Evolutionary conservation across 2,888 invertebrate species (phyloP).

Genomic region (Ichneumoninae sp.): DNA sequence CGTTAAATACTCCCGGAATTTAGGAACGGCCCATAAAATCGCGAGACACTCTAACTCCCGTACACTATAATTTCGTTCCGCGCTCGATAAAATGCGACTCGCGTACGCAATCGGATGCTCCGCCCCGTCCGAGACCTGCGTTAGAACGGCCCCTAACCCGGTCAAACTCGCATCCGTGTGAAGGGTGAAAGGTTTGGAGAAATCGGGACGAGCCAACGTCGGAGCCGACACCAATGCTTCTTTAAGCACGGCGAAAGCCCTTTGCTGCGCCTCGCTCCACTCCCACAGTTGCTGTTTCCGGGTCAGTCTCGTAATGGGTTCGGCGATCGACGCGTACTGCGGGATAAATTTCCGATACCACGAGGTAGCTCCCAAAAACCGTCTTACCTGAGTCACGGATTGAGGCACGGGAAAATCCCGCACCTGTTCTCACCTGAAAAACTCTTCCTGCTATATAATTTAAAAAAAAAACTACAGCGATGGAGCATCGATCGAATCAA

Average conservation of each 20-base stretch:
- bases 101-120: constrained; percentile 63
- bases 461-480: too few species aligned
- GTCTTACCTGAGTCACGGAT: too few species aligned
- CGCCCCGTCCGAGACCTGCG: constrained; percentile 29
- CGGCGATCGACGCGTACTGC: too few species aligned
- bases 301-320: too few species aligned
- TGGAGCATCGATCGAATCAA: too few species aligned
- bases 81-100: constrained; percentile 47
- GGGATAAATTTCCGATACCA: too few species aligned
- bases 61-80: constrained; percentile 58
- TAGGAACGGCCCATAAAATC: constrained; percentile 65
- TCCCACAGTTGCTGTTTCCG: background rate
- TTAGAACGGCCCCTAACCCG: constrained; percentile 56
- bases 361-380: too few species aligned
- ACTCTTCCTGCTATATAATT: too few species aligned
- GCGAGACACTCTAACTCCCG: constrained; percentile 69
- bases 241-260: background rate
- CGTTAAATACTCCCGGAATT: constrained; percentile 69
- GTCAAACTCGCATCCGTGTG: constrained; percentile 67
- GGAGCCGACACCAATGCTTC: background rate
- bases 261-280: background rate
- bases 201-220: constrained; percentile 35
- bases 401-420: too few species aligned
- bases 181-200: constrained; percentile 15
- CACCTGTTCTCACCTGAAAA: too few species aligned